These are phyloP conservation scores for Huso huso DNA, from an alignment of 2,797 vertebrate genomes.

Conservation along the genomic window DNA sequence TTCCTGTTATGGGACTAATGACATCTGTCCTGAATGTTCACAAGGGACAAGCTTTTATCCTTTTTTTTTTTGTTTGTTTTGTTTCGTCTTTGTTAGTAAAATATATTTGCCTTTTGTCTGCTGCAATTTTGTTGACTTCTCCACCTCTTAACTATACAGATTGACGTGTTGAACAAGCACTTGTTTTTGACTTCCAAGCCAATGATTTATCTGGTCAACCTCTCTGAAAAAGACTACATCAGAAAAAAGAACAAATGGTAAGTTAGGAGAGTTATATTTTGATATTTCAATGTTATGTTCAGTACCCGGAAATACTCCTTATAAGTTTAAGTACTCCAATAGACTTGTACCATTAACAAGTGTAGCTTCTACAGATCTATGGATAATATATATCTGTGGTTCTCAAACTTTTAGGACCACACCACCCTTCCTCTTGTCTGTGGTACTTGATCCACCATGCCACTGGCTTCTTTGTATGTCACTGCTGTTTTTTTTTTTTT, in stretches of 20 bases:
- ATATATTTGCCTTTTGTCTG: constrained; percentile 32
- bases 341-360: too few relatives aligned
- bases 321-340: too few relatives aligned
- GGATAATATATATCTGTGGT: too few relatives aligned
- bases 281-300: not conserved
- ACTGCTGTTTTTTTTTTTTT: too few relatives aligned
- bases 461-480: too few relatives aligned
- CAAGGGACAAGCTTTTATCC: constrained; percentile 46
- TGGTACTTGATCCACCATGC: too few relatives aligned
- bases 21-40: constrained; percentile 55
- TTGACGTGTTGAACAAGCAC: constrained; percentile 96
- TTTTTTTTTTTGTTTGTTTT: constrained; percentile 27
- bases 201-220: constrained; percentile 97
- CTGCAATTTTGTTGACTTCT: constrained; percentile 12
- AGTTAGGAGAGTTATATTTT: constrained; percentile 35
- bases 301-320: too few relatives aligned
- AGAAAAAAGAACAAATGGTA: constrained; percentile 98
- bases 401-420: too few relatives aligned
- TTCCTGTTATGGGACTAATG: constrained; percentile 47
- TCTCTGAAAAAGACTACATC: constrained; percentile 97
- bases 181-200: constrained; percentile 97
- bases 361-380: too few relatives aligned
- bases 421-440: too few relatives aligned
- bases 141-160: constrained; percentile 50
- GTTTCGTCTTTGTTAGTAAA: constrained; percentile 20